A percentile compares a stretch with the other conserved stretches of the same genome.
Conservation (phyloP, 2,797 vertebrate species). For the Carduelis carduelis region DNA sequence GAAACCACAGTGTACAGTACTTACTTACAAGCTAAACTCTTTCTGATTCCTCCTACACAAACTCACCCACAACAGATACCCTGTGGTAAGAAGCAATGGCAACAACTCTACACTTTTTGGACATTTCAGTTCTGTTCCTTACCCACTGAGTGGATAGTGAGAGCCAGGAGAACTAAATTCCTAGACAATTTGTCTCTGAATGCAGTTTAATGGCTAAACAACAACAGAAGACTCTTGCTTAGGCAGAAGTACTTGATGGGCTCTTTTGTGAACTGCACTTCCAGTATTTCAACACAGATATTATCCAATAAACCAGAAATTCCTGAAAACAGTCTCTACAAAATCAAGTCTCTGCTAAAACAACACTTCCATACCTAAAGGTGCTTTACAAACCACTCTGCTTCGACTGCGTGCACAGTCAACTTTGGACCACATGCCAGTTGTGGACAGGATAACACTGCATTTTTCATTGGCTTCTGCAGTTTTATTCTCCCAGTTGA, state of each 20-base stretch:
- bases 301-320: not conserved
- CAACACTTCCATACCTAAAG: conserved; percentile 76
- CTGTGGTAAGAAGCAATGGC: not conserved
- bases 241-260: not conserved
- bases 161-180: not conserved
- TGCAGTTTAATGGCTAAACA: not conserved
- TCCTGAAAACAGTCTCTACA: not conserved
- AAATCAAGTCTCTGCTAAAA: not conserved
- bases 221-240: not conserved
- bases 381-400: conserved; percentile 88
- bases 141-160: not conserved
- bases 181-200: not conserved
- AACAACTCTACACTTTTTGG: not conserved
- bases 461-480: conserved; percentile 63
- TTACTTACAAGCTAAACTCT: not conserved
- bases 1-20: not conserved
- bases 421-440: conserved; percentile 82
- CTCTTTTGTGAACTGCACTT: not conserved
- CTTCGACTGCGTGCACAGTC: conserved; percentile 78
- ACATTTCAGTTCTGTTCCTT: not conserved
- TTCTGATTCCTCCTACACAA: not conserved
- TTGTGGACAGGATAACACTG: conserved; percentile 79
- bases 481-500: conserved; percentile 79
- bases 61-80: not conserved
- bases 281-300: not conserved